Percentiles rank a stretch among this genome's conserved stretches.
Evolutionary conservation across 2,797 vertebrate genomes (phyloP).

Genomic region (Erithacus rubecula): DNA sequence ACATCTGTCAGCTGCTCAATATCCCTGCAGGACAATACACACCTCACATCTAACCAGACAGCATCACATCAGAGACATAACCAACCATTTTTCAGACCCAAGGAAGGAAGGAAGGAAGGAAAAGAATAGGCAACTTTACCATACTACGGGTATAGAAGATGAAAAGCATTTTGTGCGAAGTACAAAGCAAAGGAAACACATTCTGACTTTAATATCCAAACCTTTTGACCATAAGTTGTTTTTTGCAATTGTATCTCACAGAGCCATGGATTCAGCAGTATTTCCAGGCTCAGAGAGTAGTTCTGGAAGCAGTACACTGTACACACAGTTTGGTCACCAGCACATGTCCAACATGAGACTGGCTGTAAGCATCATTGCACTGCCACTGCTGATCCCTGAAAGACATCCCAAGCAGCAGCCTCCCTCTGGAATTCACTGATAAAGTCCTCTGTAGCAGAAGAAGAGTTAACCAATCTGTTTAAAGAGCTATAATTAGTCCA

Average conservation of each 20-base stretch:
- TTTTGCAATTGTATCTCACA: not conserved
- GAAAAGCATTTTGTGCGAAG: not conserved
- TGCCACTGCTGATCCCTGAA: not conserved
- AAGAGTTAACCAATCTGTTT: conserved; percentile 15
- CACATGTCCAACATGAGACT: accelerated
- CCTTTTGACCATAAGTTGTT: not conserved
- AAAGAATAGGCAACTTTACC: not conserved
- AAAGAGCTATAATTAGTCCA: not conserved
- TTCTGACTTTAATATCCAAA: not conserved
- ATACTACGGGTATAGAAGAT: not conserved
- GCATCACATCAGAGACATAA: not conserved
- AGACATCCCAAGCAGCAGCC: not conserved
- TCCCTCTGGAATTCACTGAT: not conserved
- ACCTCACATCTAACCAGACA: not conserved
- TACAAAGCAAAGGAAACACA: not conserved
- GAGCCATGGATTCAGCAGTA: not conserved
- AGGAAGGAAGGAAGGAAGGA: too few species aligned
- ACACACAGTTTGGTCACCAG: not conserved
- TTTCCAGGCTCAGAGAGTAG: not conserved
- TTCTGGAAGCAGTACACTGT: not conserved
- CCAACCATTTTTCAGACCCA: not conserved
- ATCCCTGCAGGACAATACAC: not conserved
- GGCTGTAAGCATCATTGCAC: not conserved
- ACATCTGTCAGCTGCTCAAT: not conserved
- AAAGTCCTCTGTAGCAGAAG: not conserved